Evolutionary conservation across 2,113 vertebrate species (phyloP).

Genomic region (Indicator maculatus): DNA sequence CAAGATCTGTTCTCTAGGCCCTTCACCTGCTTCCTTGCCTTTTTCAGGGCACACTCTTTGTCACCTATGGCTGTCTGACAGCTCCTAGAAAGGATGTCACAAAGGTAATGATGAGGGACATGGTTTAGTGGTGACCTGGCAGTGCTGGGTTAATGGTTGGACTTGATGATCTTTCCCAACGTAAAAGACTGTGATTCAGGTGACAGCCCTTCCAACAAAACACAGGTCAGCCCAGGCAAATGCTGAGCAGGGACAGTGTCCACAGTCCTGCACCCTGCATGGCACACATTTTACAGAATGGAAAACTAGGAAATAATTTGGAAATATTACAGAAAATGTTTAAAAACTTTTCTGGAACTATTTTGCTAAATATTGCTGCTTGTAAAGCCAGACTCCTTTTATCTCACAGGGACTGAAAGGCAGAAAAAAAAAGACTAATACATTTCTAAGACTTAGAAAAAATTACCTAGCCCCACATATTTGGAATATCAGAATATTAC

Average conservation of each 20-base stretch:
- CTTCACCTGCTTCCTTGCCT: too few relatives aligned
- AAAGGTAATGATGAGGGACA: too few relatives aligned
- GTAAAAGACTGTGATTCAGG: neutral
- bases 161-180: too few relatives aligned
- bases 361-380: constrained; percentile 12
- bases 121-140: too few relatives aligned
- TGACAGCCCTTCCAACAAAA: rapidly evolving
- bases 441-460: constrained; percentile 41
- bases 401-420: neutral
- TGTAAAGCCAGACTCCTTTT: neutral
- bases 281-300: neutral
- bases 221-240: rapidly evolving
- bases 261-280: neutral
- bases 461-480: neutral
- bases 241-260: rapidly evolving
- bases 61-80: neutral
- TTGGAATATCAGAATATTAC: neutral
- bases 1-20: too few relatives aligned
- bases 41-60: neutral
- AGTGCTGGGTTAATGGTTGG: too few relatives aligned
- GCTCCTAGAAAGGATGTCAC: neutral
- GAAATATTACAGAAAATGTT: neutral
- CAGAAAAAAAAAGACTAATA: constrained; percentile 12
- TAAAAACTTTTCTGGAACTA: neutral
- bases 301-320: neutral